Percentiles rank a stretch among this genome's conserved stretches.
Conservation (phyloP, 2,888 invertebrate species). For the Nemoura dubitans region DNA sequence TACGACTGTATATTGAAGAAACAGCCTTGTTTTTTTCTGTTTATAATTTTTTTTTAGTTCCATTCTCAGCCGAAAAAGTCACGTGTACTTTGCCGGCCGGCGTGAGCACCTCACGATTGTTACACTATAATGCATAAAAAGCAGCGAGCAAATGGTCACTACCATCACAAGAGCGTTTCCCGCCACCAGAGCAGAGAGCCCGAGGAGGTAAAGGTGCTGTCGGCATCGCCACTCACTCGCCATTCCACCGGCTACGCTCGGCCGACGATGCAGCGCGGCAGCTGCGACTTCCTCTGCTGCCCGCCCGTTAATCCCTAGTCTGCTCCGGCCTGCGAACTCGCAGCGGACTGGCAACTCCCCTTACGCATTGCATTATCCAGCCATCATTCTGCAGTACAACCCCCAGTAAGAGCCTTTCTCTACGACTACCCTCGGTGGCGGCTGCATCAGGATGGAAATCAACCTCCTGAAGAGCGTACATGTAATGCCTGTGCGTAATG, state of each 20-base stretch:
- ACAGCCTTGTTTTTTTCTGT: not conserved
- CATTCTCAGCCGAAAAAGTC: not conserved
- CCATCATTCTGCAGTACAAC: too few species aligned
- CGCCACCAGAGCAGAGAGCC: not conserved
- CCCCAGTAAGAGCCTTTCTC: not conserved
- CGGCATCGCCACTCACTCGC: not conserved
- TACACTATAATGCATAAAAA: not conserved
- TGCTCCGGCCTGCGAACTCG: not conserved
- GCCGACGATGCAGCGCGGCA: not conserved
- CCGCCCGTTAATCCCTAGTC: not conserved
- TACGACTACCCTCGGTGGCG: not conserved
- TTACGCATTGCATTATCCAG: not conserved
- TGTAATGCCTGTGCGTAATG: not conserved
- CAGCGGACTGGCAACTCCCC: not conserved
- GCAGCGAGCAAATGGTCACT: not conserved
- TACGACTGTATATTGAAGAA: not conserved
- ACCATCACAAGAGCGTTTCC: not conserved
- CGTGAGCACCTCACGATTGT: not conserved
- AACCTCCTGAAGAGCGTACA: not conserved
- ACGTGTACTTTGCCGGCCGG: not conserved
- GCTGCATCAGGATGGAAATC: not conserved
- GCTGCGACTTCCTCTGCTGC: not conserved
- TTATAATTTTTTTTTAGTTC: not conserved
- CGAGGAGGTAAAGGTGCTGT: constrained; percentile 3
- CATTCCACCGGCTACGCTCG: not conserved